phyloP scores from a whole-genome alignment of 2,113 vertebrate genomes.

The Onychorhynchus coronatus region DNA sequence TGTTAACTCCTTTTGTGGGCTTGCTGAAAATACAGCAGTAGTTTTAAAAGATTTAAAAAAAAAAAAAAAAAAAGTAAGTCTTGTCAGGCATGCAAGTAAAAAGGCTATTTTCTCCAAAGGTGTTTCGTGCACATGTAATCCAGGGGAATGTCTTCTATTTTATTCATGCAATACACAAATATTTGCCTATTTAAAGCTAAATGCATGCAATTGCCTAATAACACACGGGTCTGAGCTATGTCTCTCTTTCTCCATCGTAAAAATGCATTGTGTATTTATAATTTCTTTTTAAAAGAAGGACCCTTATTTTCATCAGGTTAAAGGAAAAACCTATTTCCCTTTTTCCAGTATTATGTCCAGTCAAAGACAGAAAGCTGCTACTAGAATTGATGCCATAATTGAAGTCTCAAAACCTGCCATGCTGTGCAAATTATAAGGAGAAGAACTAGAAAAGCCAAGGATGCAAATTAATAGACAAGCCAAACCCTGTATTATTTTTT shows the following conservation, averaged over 20 bases:
- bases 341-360: neutral
- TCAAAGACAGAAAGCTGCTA: slow-evolving; percentile 2
- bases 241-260: neutral
- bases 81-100: neutral
- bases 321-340: neutral
- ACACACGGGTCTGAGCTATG: neutral
- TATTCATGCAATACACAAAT: neutral
- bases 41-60: neutral
- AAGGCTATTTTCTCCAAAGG: neutral
- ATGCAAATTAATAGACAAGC: neutral
- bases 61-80: neutral
- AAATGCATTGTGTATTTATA: neutral
- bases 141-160: neutral
- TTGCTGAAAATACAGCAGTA: neutral
- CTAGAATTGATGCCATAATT: neutral
- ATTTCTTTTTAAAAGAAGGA: neutral
- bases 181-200: neutral
- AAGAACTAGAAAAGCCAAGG: neutral
- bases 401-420: neutral
- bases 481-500: slow-evolving; percentile 17
- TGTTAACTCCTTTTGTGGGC: neutral
- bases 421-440: slow-evolving; percentile 3
- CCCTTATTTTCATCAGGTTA: neutral
- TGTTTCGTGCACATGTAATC: neutral
- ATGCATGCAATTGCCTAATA: neutral